These are phyloP conservation scores for Brachylomia viminalis DNA, from an alignment of 2,888 invertebrate species.

Conservation along the genomic window DNA sequence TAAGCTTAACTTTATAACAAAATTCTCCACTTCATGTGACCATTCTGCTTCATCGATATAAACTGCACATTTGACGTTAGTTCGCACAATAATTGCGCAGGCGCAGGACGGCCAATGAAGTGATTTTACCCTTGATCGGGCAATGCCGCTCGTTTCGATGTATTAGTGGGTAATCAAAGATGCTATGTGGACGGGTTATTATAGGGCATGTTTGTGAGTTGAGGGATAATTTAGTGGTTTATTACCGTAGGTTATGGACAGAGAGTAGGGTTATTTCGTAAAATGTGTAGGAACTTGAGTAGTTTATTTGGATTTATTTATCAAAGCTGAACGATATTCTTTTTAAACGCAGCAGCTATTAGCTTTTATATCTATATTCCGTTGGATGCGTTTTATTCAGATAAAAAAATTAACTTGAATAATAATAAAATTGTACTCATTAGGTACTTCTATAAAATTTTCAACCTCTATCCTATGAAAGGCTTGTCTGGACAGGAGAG, in stretches of 20 bases:
- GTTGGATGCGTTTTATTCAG: too few relatives aligned
- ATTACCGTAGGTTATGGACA: slow-evolving; percentile 44
- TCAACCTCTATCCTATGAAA: neutral
- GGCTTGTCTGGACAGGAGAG: neutral
- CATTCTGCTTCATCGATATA: slow-evolving; percentile 43
- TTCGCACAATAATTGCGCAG: slow-evolving; percentile 74
- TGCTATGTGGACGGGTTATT: slow-evolving; percentile 72
- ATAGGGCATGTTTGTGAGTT: slow-evolving; percentile 70
- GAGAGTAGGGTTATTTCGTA: neutral
- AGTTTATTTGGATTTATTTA: neutral
- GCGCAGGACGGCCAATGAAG: slow-evolving; percentile 74
- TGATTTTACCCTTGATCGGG: slow-evolving; percentile 77
- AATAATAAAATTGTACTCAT: neutral
- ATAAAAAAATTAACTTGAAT: too few relatives aligned
- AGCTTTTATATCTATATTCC: too few relatives aligned
- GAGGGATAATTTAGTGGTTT: slow-evolving; percentile 70
- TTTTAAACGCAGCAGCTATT: too few relatives aligned
- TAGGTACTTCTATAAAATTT: neutral
- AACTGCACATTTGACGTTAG: slow-evolving; percentile 69
- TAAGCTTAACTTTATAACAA: neutral
- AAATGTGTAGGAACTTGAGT: neutral
- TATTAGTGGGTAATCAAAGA: slow-evolving; percentile 77
- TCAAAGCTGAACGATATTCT: too few relatives aligned
- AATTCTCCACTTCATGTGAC: slow-evolving; percentile 9
- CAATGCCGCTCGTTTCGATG: slow-evolving; percentile 71